Percentiles rank a stretch among this genome's conserved stretches.
Evolutionary conservation across 2,888 invertebrate genomes (phyloP).

Genomic region (Drosophila recens): DNA sequence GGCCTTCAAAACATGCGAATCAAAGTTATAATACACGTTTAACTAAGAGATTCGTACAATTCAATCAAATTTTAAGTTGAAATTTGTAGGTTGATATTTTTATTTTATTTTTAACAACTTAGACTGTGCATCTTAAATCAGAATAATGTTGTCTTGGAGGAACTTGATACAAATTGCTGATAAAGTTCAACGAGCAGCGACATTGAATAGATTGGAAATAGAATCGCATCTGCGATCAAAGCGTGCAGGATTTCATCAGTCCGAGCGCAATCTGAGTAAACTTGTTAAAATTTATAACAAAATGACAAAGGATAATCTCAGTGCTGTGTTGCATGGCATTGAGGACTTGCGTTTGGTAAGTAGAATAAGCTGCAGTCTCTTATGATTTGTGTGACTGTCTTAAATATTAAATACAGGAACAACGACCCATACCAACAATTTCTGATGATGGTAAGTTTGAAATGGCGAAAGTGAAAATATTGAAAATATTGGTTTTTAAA

Average conservation of each 20-base stretch:
- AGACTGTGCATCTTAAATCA: slow-evolving; percentile 7
- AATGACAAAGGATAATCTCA: slow-evolving; percentile 88
- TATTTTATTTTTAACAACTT: not conserved
- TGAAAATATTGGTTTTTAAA: too few species aligned
- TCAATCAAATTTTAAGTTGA: not conserved
- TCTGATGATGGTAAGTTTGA: slow-evolving; percentile 86
- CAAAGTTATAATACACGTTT: too few species aligned
- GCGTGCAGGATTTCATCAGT: not conserved
- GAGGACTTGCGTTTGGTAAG: slow-evolving; percentile 91
- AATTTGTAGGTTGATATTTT: not conserved
- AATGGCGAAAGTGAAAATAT: too few species aligned
- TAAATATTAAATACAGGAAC: slow-evolving; percentile 87
- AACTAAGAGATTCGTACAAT: not conserved
- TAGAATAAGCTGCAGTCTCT: not conserved
- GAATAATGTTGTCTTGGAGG: not conserved
- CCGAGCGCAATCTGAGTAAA: not conserved
- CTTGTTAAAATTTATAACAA: slow-evolving; percentile 86
- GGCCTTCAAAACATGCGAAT: too few species aligned
- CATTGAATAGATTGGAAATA: slow-evolving; percentile 25
- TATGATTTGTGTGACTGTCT: not conserved
- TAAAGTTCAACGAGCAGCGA: not conserved
- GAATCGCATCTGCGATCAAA: slow-evolving; percentile 32
- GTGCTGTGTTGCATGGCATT: slow-evolving; percentile 90
- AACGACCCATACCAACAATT: slow-evolving; percentile 92
- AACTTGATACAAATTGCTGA: slow-evolving; percentile 16